These are phyloP conservation scores for Pavo muticus DNA, from an alignment of 2,113 vertebrate genomes.

Conservation along the genomic window DNA sequence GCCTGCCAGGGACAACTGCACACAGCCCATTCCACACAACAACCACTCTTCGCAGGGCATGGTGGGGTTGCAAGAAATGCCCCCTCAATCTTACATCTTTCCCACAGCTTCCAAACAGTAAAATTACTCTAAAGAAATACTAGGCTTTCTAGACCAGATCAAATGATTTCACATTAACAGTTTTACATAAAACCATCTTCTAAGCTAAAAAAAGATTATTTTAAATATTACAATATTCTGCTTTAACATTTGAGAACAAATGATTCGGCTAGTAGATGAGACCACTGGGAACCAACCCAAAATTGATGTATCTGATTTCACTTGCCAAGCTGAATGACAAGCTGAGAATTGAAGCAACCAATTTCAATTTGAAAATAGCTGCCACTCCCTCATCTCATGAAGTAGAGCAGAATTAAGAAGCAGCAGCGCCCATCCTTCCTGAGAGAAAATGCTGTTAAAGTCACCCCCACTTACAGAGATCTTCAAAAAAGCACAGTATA, in stretches of 20 bases:
- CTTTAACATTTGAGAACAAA: conserved; percentile 40
- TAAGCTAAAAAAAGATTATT: not conserved
- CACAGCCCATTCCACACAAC: not conserved
- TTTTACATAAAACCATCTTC: not conserved
- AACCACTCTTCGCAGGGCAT: not conserved
- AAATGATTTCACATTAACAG: not conserved
- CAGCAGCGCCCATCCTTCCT: not conserved
- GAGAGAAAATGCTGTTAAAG: not conserved
- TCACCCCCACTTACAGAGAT: not conserved
- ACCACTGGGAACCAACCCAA: conserved; percentile 14
- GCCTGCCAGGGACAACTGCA: not conserved
- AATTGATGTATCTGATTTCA: conserved; percentile 7
- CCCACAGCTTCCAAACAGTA: not conserved
- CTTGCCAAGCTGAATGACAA: conserved; percentile 21
- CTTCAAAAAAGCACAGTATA: not conserved
- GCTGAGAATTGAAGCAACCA: not conserved
- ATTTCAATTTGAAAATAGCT: not conserved
- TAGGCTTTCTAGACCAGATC: not conserved
- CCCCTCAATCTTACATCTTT: not conserved
- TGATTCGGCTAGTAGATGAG: conserved; percentile 3
- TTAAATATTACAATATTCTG: not conserved
- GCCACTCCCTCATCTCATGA: not conserved
- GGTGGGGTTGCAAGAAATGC: not conserved
- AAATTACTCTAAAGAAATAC: not conserved
- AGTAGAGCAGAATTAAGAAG: not conserved